Conservation (phyloP, 2,888 invertebrate genomes). For the Sphecodes monilicornis region DNA sequence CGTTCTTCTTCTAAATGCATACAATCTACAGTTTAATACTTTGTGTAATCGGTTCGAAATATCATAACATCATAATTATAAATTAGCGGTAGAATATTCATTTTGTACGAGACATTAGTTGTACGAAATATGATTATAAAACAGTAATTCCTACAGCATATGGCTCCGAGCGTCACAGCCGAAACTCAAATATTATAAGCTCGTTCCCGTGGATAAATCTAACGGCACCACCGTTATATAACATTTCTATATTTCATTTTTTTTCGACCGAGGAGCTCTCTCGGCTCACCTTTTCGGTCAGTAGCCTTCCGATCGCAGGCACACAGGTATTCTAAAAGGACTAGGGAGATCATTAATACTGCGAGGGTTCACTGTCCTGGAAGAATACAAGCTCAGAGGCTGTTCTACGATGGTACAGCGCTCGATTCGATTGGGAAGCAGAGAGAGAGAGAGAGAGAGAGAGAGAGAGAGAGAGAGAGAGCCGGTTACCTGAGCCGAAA, state of each 20-base stretch:
- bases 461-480: too few species aligned
- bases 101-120: not conserved
- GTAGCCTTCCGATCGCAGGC: slow-evolving; percentile 14
- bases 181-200: not conserved
- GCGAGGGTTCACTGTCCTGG: slow-evolving; percentile 36
- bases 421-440: slow-evolving; percentile 18
- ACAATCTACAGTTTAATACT: not conserved
- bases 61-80: not conserved
- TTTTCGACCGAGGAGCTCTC: not conserved
- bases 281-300: slow-evolving; percentile 17
- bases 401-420: slow-evolving; percentile 11
- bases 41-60: not conserved
- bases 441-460: too few species aligned
- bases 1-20: not conserved
- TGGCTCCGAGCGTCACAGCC: not conserved
- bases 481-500: slow-evolving; percentile 33
- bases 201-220: not conserved
- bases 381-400: slow-evolving; percentile 2
- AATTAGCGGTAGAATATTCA: not conserved
- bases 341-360: slow-evolving; percentile 36
- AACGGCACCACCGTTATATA: slow-evolving; percentile 23
- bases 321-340: slow-evolving; percentile 40
- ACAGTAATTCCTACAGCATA: not conserved
- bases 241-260: slow-evolving; percentile 13
- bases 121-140: not conserved